phyloP scores from a whole-genome alignment of 2,797 vertebrate genomes.

The Melopsittacus undulatus region DNA sequence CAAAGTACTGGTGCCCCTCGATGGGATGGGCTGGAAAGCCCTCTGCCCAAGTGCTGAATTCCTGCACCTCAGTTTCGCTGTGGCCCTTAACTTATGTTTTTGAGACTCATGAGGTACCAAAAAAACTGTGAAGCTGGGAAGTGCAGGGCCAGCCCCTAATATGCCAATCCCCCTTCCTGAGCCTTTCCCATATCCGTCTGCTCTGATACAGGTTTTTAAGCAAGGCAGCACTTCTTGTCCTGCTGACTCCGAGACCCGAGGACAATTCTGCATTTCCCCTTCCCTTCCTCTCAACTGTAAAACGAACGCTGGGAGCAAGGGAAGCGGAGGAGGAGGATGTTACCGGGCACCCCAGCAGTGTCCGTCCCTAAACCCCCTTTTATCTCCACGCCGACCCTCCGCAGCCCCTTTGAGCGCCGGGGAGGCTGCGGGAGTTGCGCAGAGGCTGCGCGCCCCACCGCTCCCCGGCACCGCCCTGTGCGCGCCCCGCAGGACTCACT shows the following conservation, averaged over 20 bases:
- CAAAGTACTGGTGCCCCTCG: no score
- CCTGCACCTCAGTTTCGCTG: not conserved
- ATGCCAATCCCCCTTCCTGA: fast-evolving
- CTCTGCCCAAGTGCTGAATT: not conserved
- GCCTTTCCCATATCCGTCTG: fast-evolving
- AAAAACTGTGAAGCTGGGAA: fast-evolving
- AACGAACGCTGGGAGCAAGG: not conserved
- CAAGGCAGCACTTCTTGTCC: not conserved
- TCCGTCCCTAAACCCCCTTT: fast-evolving
- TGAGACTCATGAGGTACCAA: no score
- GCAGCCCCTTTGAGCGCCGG: not conserved
- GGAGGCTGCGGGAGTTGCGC: not conserved
- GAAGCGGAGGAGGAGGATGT: not conserved
- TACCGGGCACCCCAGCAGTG: not conserved
- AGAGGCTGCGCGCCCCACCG: not conserved
- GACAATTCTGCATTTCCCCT: not conserved
- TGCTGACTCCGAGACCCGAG: not conserved
- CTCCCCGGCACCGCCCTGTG: not conserved
- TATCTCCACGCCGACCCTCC: fast-evolving
- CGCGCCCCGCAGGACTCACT: slow-evolving; percentile 79
- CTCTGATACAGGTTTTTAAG: not conserved
- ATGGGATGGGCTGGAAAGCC: not conserved
- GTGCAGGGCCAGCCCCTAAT: not conserved
- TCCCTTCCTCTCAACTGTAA: not conserved
- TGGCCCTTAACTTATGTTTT: not conserved